Evolutionary conservation across 1,140 invertebrate species (phyloP).

Genomic region (Lucilia cuprina): DNA sequence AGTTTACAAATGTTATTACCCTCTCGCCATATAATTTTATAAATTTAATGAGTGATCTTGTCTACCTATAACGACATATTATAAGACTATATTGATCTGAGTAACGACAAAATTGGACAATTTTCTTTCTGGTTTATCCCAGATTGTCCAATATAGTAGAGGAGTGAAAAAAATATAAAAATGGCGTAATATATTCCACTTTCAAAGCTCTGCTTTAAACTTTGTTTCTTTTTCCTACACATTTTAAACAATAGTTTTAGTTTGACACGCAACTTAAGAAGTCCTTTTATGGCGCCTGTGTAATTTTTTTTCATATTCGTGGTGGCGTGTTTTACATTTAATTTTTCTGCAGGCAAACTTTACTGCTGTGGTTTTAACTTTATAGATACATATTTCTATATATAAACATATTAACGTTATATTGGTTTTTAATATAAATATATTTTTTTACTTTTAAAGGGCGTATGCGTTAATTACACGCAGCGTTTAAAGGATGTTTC

Average conservation of each 20-base stretch:
- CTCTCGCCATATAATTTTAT: too few species aligned
- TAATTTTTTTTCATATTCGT: neutral
- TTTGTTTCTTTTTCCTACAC: neutral
- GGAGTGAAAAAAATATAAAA: too few species aligned
- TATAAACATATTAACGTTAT: neutral
- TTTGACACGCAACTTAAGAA: conserved; percentile 23
- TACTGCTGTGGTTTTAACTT: neutral
- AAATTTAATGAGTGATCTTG: too few species aligned
- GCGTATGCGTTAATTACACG: conserved; percentile 34
- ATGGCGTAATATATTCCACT: too few species aligned
- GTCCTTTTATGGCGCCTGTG: conserved; percentile 29
- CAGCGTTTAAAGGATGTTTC: neutral
- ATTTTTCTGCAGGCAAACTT: neutral
- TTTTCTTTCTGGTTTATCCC: too few species aligned
- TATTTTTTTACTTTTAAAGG: conserved; percentile 9
- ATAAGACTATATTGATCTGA: too few species aligned
- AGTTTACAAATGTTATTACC: too few species aligned
- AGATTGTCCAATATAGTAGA: too few species aligned
- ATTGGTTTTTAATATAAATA: neutral
- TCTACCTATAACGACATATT: too few species aligned
- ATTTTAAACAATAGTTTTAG: neutral
- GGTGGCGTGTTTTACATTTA: neutral
- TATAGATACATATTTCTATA: neutral
- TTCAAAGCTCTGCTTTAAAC: neutral
- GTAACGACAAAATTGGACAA: too few species aligned